Base-by-base conservation (phyloP, 2,113 vertebrate genomes). In the Cyrtonyx montezumae region DNA sequence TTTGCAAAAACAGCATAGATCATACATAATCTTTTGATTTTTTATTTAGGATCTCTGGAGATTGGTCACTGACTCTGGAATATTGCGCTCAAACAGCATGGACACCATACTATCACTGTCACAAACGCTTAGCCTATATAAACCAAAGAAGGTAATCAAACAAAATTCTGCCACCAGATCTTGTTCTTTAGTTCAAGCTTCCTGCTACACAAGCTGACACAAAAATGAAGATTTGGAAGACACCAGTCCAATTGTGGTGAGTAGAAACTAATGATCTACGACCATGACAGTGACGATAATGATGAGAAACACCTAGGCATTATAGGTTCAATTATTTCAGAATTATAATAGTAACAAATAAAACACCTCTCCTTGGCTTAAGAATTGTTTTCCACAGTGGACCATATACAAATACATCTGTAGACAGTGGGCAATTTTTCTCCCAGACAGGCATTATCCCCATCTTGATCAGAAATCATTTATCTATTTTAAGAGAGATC, bases 1-100 rank as follows among this genome's bases (percentile, higher is more conserved):
- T 36, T 74, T 69, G 36, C 42, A 86, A 77, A 84, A 87, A 58
- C 53, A 82, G 1, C 17, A 34, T 1, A 51, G 14, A 56, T 20
- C 43, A n/a, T 12, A 32, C 0, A 0, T 11, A 59, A 6, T 9
- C 2, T 59, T 73, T 59, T 48, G 30, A 28, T 84, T 84, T 84
- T 90, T 62, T 22, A 74, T 30, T 23, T 9, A 48, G 23, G 37
- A 18, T 55, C 30, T 75, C 67, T 92, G 25, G 19, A 69, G 22
- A 49, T 75, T 66, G 9, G 9, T 79, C 55, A 61, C 34, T 53
- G 63, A 65, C 11, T 37, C 34, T 66, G 51, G 74, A 82, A 56
- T 42, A 37, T 20, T 53, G 32, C 17, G 25, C 3, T 82, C 37
- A 86, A 78, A 48, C 6, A 1, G 10, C 45, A 37, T 51, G 17